phyloP scores from a whole-genome alignment of 2,113 vertebrate genomes.

The Tragulus kanchil region DNA sequence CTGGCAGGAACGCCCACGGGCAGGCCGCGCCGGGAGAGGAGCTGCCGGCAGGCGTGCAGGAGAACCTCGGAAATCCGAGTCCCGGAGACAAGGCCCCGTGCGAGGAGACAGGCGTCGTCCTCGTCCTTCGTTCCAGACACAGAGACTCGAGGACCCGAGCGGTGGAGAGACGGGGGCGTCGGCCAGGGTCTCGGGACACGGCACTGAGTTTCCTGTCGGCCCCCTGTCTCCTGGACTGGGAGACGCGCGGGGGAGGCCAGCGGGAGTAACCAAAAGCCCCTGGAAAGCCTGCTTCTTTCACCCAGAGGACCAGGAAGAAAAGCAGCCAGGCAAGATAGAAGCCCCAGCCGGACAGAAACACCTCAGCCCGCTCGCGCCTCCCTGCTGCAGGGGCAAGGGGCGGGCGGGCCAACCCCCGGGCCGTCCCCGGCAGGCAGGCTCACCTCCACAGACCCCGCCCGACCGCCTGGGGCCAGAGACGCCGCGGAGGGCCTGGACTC shows the following conservation, averaged over 20 bases:
- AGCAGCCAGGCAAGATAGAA: not conserved
- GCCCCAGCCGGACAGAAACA: not conserved
- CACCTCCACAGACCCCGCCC: not conserved
- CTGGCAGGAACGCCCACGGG: not conserved
- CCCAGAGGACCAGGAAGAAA: not conserved
- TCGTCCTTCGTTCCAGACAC: not conserved
- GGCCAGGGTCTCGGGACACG: not conserved
- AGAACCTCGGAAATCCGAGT: not conserved
- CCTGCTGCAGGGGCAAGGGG: no score
- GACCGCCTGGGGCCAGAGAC: not conserved
- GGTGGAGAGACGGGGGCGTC: not conserved
- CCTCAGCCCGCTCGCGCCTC: not conserved
- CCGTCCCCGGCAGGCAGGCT: not conserved
- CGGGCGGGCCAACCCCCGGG: not conserved
- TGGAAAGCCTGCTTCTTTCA: not conserved
- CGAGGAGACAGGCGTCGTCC: not conserved
- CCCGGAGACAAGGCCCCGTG: not conserved
- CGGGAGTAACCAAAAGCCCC: not conserved
- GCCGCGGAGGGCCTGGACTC: not conserved
- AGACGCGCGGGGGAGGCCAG: not conserved
- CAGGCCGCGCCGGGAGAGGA: not conserved
- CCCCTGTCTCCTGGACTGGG: not conserved
- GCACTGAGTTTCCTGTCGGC: not conserved
- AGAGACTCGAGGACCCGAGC: not conserved
- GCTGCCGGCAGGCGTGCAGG: not conserved